Evolutionary conservation across 1,140 invertebrate species (phyloP).

Genomic region (Pseudomyrmex dendroicus): DNA sequence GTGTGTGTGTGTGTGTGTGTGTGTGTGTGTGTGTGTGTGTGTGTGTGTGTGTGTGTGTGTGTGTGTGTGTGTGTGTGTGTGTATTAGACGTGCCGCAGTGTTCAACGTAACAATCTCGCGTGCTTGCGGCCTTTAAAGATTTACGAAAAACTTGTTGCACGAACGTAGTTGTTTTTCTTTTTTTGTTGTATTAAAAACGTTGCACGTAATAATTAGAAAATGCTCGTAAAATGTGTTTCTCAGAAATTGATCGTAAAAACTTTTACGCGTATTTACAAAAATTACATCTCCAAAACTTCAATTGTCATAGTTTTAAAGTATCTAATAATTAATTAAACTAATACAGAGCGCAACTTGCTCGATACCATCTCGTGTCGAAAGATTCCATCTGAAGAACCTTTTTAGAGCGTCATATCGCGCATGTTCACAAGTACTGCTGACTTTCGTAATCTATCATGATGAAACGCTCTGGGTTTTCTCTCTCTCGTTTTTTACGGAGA

Average conservation of each 20-base stretch:
- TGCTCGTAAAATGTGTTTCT: not conserved
- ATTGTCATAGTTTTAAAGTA: too few species aligned
- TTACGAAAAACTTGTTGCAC: slow-evolving; percentile 57
- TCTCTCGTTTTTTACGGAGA: not conserved
- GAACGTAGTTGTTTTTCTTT: not conserved
- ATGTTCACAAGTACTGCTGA: not conserved
- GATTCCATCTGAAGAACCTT: not conserved
- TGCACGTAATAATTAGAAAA: not conserved
- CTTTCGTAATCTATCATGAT: slow-evolving; percentile 17
- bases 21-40: too few species aligned
- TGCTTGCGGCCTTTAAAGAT: slow-evolving; percentile 46
- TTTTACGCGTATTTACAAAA: not conserved
- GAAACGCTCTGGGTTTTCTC: not conserved
- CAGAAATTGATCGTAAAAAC: not conserved
- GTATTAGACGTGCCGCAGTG: not conserved
- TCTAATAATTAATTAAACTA: too few species aligned
- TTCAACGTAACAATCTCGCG: slow-evolving; percentile 37
- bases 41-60: too few species aligned
- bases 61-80: not conserved
- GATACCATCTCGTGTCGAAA: not conserved
- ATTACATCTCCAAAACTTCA: too few species aligned
- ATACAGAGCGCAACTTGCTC: too few species aligned
- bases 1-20: too few species aligned
- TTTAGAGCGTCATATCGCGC: too few species aligned
- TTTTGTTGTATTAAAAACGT: not conserved